These are phyloP conservation scores for Fratercula arctica DNA, from an alignment of 2,797 vertebrate genomes.

Conservation along the genomic window DNA sequence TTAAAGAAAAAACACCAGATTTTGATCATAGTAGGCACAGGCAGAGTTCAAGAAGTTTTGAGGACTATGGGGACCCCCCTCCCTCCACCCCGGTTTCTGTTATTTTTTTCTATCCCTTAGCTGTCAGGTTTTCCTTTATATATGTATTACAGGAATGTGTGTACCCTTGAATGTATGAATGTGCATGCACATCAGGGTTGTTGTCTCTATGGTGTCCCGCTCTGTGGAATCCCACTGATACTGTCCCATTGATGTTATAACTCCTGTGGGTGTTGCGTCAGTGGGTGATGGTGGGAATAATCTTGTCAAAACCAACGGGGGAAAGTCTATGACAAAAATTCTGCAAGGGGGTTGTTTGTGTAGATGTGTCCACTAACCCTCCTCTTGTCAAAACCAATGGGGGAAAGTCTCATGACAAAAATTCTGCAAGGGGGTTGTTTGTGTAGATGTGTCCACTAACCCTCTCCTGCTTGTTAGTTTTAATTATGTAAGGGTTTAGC, in stretches of 20 bases:
- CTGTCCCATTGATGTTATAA: background rate
- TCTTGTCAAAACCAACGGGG: no score
- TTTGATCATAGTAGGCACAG: background rate
- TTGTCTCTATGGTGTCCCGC: background rate
- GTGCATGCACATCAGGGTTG: background rate
- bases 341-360: background rate
- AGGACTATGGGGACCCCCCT: background rate
- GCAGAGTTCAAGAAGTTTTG: background rate
- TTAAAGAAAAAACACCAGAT: background rate
- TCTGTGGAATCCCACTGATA: background rate
- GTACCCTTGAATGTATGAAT: background rate
- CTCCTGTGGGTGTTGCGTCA: background rate
- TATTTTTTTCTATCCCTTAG: background rate
- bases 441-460: background rate
- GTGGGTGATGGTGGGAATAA: background rate
- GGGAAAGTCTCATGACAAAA: background rate
- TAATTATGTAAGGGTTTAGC: background rate
- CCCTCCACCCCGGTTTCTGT: rapidly evolving
- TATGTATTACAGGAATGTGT: background rate
- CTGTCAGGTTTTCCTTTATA: background rate
- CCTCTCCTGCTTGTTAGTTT: background rate
- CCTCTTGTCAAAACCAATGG: no score
- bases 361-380: background rate
- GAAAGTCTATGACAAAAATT: background rate
- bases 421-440: background rate